Evolutionary conservation across 2,888 invertebrate species (phyloP).

Genomic region (Acronicta alni): DNA sequence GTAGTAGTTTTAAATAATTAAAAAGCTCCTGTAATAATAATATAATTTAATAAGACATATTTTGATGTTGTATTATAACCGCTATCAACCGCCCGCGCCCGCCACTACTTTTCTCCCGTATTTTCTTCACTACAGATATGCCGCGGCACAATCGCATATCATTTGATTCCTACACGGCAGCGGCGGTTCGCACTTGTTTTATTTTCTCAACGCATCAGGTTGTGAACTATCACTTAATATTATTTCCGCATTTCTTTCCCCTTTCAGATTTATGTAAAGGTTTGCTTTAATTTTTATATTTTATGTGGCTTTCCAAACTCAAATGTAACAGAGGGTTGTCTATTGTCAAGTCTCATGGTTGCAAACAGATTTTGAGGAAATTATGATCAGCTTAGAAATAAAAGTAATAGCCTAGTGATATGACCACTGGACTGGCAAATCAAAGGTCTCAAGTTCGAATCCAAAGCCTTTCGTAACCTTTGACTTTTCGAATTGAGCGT

Average conservation of each 20-base stretch:
- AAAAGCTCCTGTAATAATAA: too few relatives aligned
- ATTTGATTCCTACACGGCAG: constrained; percentile 25
- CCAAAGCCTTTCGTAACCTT: too few relatives aligned
- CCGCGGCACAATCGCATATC: constrained; percentile 9
- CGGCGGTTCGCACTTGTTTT: constrained; percentile 29
- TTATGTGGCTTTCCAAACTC: neutral
- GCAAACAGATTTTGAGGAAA: too few relatives aligned
- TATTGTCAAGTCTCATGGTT: neutral
- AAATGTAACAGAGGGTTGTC: neutral
- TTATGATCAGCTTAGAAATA: too few relatives aligned
- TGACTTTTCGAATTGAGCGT: too few relatives aligned
- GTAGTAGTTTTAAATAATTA: too few relatives aligned
- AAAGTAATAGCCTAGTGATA: too few relatives aligned
- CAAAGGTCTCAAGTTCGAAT: too few relatives aligned
- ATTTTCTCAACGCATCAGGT: constrained; percentile 31
- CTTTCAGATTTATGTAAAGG: neutral
- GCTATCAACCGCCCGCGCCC: neutral
- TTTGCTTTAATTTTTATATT: neutral
- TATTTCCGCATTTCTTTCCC: constrained; percentile 3
- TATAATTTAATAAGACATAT: too few relatives aligned
- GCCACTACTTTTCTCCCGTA: constrained; percentile 7
- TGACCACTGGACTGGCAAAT: too few relatives aligned
- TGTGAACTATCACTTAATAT: constrained; percentile 30
- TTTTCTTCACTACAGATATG: constrained; percentile 14
- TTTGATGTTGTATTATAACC: too few relatives aligned